Base-by-base conservation (phyloP, 2,113 vertebrate genomes). In the Piliocolobus tephrosceles region DNA sequence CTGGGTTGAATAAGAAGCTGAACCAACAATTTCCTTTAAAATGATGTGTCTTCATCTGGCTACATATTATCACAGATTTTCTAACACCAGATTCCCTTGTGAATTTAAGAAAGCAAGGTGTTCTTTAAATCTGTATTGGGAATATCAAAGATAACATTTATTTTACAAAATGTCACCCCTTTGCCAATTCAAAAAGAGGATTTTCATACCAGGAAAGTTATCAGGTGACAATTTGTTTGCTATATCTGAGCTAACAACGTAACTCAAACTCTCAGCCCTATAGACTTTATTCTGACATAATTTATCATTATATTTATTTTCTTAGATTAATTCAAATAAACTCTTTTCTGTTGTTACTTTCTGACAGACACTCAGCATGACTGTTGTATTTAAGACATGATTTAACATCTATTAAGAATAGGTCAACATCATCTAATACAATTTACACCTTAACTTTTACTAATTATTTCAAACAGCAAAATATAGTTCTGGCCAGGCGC, bases 301-400 rank as follows among this genome's bases (percentile, higher is more conserved):
- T 96, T 97, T 97, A 88, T 50, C 88, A 80, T 94, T 91, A 97
- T 38, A 8, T 92, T 94, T 85, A 82, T 97, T 98, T 93, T 94
- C 95, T 82, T 96, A 94, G 23, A 58, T 58, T 96, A 97, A 97
- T 97, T 98, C 87, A 97, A 91, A 94, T 91, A 96, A 98, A 97
- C 57, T 89, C 45, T 76, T 97, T 98, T 86, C 96, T 96, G 83
- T 90, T 98, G 84, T 97, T 90, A 91, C 55, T 97, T 97, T 91
- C 97, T 79, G 95, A 92, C 96, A 98, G 96, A 96, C 92, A 96
- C 86, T 97, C 93, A 38, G 9, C 38, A 93, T 6, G 38, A 70
- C 1, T 47, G 5, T 58, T 68, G 3, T 61, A 40, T 40, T 94
- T 90, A 32, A 8, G 6, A 52, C n/a, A 22, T 32, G 68, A 52